A percentile compares a stretch with the other conserved stretches of the same genome.
Conservation (phyloP, 64 coral and sea anemone species). For the Actinia tenebrosa region DNA sequence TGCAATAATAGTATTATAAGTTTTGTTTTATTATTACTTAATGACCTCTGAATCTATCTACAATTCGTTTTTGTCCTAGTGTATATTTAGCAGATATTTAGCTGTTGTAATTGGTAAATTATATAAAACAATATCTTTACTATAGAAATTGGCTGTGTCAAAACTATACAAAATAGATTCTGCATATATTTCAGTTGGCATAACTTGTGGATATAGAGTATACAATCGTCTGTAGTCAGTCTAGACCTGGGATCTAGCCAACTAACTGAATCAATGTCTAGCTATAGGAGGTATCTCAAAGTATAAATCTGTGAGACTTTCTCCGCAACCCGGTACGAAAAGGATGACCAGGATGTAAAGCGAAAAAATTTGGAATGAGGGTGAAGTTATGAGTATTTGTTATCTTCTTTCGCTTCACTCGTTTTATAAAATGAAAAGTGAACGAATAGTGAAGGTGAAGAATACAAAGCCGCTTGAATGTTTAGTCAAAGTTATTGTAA, state of each 20-base stretch:
- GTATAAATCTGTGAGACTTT: too few species aligned
- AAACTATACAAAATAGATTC: background rate
- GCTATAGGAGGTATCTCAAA: too few species aligned
- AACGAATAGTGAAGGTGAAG: too few species aligned
- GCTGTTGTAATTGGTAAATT: background rate
- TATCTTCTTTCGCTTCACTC: too few species aligned
- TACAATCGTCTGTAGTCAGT: background rate
- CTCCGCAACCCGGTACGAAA: too few species aligned
- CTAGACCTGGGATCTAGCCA: too few species aligned
- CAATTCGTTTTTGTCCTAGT: background rate
- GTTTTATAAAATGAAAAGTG: too few species aligned
- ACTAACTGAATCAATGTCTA: too few species aligned
- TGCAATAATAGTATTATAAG: background rate
- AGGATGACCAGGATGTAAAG: background rate
- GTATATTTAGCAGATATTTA: background rate
- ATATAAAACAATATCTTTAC: background rate
- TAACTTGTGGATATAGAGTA: background rate
- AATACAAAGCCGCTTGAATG: background rate
- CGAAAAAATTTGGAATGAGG: too few species aligned
- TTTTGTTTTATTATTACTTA: background rate
- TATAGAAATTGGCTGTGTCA: background rate
- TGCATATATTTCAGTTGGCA: background rate
- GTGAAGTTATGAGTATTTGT: background rate
- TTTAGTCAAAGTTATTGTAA: constrained; percentile 82
- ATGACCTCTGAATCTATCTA: background rate